These are phyloP conservation scores for Drosophila greeni DNA, from an alignment of 2,888 invertebrate genomes.

Conservation along the genomic window DNA sequence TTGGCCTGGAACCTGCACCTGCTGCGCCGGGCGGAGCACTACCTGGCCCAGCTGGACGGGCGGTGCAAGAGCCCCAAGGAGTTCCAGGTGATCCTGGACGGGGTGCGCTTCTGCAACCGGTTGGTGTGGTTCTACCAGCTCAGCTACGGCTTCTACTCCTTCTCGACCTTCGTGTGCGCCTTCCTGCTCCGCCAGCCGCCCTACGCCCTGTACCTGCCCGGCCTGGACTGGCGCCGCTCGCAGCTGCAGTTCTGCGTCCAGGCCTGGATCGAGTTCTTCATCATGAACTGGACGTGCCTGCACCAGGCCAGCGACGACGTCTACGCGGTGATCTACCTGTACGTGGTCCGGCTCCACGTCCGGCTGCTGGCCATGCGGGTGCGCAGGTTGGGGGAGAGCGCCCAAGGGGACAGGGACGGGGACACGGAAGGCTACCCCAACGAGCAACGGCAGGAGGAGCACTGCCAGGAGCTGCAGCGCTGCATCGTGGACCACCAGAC, in stretches of 20 bases:
- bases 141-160: constrained; percentile 43
- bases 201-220: constrained; percentile 50
- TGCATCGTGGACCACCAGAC: constrained; percentile 54
- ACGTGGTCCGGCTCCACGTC: constrained; percentile 45
- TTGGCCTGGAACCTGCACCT: constrained; percentile 31
- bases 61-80: constrained; percentile 45
- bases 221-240: constrained; percentile 51
- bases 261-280: constrained; percentile 41
- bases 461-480: constrained; percentile 37
- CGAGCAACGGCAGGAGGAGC: constrained; percentile 16
- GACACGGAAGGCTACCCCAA: not conserved
- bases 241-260: constrained; percentile 44
- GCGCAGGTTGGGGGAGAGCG: constrained; percentile 17
- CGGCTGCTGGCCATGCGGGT: constrained; percentile 43
- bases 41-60: constrained; percentile 49
- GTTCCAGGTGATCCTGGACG: constrained; percentile 25
- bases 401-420: rapidly evolving
- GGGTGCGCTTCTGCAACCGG: constrained; percentile 45
- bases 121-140: constrained; percentile 47
- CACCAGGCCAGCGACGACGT: constrained; percentile 49
- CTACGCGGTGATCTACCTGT: constrained; percentile 51
- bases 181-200: constrained; percentile 44
- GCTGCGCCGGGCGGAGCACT: constrained; percentile 32
- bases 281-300: constrained; percentile 42
- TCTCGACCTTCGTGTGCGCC: constrained; percentile 39